phyloP scores from a whole-genome alignment of 2,113 vertebrate genomes.

The Cochlearius cochlearius region DNA sequence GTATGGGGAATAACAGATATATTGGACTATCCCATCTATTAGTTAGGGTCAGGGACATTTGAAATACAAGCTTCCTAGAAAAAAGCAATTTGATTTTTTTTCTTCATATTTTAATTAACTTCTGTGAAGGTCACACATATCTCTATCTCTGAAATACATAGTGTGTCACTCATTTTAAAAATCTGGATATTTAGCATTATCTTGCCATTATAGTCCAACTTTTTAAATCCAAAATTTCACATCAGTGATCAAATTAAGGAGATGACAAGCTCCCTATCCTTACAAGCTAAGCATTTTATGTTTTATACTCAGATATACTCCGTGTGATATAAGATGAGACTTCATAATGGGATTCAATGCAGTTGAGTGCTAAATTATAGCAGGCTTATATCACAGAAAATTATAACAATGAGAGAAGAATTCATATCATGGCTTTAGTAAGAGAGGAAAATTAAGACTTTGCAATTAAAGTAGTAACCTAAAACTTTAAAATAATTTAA shows the following conservation, averaged over 20 bases:
- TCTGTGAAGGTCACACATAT: slow-evolving; percentile 62
- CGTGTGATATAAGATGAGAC: slow-evolving; percentile 34
- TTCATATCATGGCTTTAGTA: slow-evolving; percentile 49
- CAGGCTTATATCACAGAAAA: slow-evolving; percentile 57
- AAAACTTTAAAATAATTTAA: slow-evolving; percentile 73
- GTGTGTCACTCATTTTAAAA: slow-evolving; percentile 40
- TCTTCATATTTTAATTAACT: slow-evolving; percentile 63
- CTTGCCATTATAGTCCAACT: slow-evolving; percentile 33
- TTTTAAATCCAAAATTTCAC: slow-evolving; percentile 32
- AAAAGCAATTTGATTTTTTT: background rate
- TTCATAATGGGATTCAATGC: slow-evolving; percentile 50
- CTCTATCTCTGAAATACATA: slow-evolving; percentile 48
- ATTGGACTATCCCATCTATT: background rate
- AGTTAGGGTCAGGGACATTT: background rate
- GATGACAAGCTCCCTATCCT: slow-evolving; percentile 25
- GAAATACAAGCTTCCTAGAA: background rate
- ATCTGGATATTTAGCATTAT: slow-evolving; percentile 64
- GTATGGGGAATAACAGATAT: background rate
- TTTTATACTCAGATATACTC: slow-evolving; percentile 21
- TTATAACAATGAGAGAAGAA: slow-evolving; percentile 48
- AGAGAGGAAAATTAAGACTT: slow-evolving; percentile 52
- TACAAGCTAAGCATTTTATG: slow-evolving; percentile 60
- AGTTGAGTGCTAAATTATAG: slow-evolving; percentile 59
- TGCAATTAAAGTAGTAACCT: slow-evolving; percentile 69
- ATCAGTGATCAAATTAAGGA: slow-evolving; percentile 33